Base-by-base conservation (phyloP, 2,113 vertebrate genomes). In the Rhabdomys dilectus region DNA sequence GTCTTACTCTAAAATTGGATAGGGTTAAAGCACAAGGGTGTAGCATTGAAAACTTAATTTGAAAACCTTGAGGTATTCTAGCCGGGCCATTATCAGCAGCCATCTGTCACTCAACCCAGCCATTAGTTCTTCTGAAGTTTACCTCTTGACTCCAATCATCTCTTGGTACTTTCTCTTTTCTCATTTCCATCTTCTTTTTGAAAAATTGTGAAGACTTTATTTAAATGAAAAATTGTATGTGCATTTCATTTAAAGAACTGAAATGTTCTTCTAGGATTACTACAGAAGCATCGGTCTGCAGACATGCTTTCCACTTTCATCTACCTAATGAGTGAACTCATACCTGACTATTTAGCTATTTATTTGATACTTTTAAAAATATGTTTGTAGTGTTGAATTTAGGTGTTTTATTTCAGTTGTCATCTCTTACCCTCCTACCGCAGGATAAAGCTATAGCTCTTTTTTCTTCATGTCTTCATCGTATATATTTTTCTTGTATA, bases 1-100 rank as follows among this genome's bases (percentile, higher is more conserved):
- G 26, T 97, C 97, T 97, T 95, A 64, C 76, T 97, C 92, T 97
- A 95, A 98, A 96, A 96, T 97, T 91, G 80, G 94, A 96, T 68
- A 48, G 93, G 58, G 96, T 97, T 96, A 96, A 97, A 96, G 97
- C 85, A 80, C 62, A 88, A 94, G 56, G 62, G 42, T n/a, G 11
- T 76, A 66, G 39, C 72, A 95, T 68, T 95, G 88, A 86, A 96
- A 96, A 90, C 68, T 85, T 94, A 93, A 96, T 95, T 95, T 88
- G 56, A 81, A 92, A 92, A 95, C 34, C 77, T 94, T 86, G 85
- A 90, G 53, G 5, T 86, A n/a, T 53, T 91, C 66, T 34, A 51
- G 81, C 64, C 66, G 68, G 80, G 94, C 42, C 22, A 45, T 84
- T 78, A 93, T 86, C 80, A 86, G 70, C 68, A 51, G 72, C 51